Base-by-base conservation (phyloP, 2,797 vertebrate species). In the Molossus molossus region DNA sequence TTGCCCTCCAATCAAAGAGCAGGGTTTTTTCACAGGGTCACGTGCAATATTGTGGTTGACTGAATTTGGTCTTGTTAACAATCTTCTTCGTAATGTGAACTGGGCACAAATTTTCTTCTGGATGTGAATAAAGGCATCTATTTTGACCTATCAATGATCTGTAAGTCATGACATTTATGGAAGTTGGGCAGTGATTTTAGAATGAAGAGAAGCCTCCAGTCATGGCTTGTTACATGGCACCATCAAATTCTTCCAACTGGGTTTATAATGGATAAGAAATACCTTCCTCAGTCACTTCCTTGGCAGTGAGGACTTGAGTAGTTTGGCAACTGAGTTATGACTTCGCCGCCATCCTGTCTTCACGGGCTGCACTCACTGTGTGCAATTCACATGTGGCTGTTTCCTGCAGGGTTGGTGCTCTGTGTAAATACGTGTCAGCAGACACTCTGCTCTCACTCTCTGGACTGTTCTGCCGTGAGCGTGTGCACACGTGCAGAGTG, bases 71-170 rank as follows among this genome's bases (percentile, higher is more conserved):
- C 29, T 55, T 33, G 5, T 73, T 67, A 72, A 62, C 21, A 29
- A 48, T 70, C 21, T 18, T 90, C 76, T 80, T 33, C 33, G 45
- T 48, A 62, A 89, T 76, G 60, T 45, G 69, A 90, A 65, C 12
- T 27, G 57, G 65, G 29, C 65, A 33, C 45, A 9, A 1, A 20
- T 64, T 92, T 92, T 48, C 70, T 94, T 85, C 92, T 55, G 73
- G 29, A 18, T 79, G 10, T 40, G 11, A 1, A 20, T 64, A 60
- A 90, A 84, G 33, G 8, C 73, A 55, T 76, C 70, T 60, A 4
- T 90, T 84, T 90, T 85, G 53, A 80, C 29, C 6, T 17, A 25
- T 80, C 37, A 57, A 84, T 57, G 58, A 18, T 75, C 58, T 92
- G 8, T 40, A 75, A 62, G 58, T 21, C 62, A n/a, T 33, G 48